Evolutionary conservation across 2,888 invertebrate species (phyloP), one percentile per base, ranked within the genome.

Genomic region (Thymelicus lineola): DNA sequence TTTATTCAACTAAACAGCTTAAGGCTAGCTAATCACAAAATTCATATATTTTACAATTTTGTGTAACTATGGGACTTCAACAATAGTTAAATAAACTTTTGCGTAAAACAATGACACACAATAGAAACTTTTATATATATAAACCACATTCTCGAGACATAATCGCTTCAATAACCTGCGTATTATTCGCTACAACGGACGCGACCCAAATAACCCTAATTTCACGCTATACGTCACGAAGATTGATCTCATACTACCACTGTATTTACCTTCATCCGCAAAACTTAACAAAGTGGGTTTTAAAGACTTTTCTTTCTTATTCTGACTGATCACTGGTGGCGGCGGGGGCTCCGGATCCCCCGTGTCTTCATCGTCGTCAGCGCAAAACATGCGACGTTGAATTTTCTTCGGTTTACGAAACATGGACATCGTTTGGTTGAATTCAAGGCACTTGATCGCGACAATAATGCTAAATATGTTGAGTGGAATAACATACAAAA

Each of bases 351-450:
- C 89, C 35, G 90, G 89, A 48, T 93, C 92, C 72, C 95, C 94
- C 20, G 53, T 53, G 65, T 95, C 95, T 62, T 96, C 96, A 75
- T 96, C 95, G 74, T 95, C 95, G 75, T 96, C 95, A 72, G 95
- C 95, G 81, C 96, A 95, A 88, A 97, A 96, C 71, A 96, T 95
- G 69, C 97, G 95, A 74, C 96, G 94, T 82, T 97, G 97, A 77
- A 98, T 97, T 85, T 96, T 96, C 83, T 98, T 96, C 0, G 98
- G 98, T 91, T 98, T 98, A 80, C 97, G 96, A 90, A 98, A 98
- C 76, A 98, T 86, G 71, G 97, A 97, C 97, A 97, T 97, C 79
- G 72, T 80, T 53, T n/a, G 46, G 3, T 36, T n/a, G 1, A 55
- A 55, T 55, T 12, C 28, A 55, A 50, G 48, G 42, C 42, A 42